Conservation (phyloP, 2,888 invertebrate genomes). For the Eumacrocentrus americanus region DNA sequence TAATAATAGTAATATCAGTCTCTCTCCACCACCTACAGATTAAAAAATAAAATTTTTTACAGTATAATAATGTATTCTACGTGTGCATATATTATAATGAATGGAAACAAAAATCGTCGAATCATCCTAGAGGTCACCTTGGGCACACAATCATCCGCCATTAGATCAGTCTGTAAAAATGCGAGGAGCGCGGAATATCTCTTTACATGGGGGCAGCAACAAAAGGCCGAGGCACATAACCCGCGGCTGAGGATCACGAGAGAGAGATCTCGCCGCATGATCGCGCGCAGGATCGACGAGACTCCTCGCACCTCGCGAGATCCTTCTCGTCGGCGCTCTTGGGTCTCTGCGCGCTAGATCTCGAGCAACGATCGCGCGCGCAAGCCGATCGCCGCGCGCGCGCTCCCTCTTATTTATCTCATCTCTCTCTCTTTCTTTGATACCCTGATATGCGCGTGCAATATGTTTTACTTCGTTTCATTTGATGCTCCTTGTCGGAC, state of each 20-base stretch:
- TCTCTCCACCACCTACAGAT: background rate
- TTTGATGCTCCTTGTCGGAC: background rate
- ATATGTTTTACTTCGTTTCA: too few relatives aligned
- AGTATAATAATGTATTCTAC: background rate
- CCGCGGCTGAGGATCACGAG: too few relatives aligned
- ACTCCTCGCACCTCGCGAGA: slow-evolving; percentile 12
- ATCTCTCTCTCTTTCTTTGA: slow-evolving; percentile 5
- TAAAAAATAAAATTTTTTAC: too few relatives aligned
- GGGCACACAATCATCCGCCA: slow-evolving; percentile 50
- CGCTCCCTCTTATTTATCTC: slow-evolving; percentile 27
- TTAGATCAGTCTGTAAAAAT: slow-evolving; percentile 47
- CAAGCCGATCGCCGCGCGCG: slow-evolving; percentile 41
- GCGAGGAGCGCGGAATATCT: slow-evolving; percentile 46
- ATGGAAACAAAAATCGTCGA: background rate
- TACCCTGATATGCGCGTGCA: too few relatives aligned
- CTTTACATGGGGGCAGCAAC: slow-evolving; percentile 36
- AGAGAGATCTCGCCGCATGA: slow-evolving; percentile 43
- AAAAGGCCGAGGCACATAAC: too few relatives aligned
- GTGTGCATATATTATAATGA: slow-evolving; percentile 2
- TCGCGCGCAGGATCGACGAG: slow-evolving; percentile 43
- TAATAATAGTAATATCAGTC: too few relatives aligned
- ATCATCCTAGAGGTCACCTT: slow-evolving; percentile 32
- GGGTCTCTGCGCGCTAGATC: slow-evolving; percentile 43
- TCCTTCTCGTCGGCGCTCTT: slow-evolving; percentile 6
- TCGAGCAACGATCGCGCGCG: slow-evolving; percentile 49